Base-by-base conservation (phyloP, 2,113 vertebrate genomes). In the Neodontobutis hainanensis region DNA sequence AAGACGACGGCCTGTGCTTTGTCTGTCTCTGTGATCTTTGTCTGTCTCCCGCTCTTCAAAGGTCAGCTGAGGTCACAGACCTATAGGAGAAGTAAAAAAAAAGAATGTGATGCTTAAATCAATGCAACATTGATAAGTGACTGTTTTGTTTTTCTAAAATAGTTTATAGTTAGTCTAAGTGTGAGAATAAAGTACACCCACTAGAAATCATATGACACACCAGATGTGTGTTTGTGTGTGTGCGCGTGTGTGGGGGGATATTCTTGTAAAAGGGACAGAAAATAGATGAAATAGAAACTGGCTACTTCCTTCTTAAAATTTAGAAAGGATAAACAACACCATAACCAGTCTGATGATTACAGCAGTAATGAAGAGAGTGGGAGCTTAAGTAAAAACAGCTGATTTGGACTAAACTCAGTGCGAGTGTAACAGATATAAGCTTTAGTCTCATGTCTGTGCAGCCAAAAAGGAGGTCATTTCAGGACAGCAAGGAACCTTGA, bases 261-360 rank as follows among this genome's bases (percentile, higher is more conserved):
- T 68, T 75, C 38, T 75, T 42, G 60, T 58, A 60, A 65, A 36
- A 60, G 47, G 80, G 43, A 38, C 70, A 49, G 67, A 59, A 73
- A 70, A 61, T n/a, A 75, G 67, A 44, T 68, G 42, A 46, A 45
- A 85, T 35, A 68, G 84, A 85, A 80, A 85, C 62, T 27, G 14
- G 80, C 65, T 47, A 68, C 89, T 88, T 90, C 89, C 87, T 76
- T 75, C 68, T 85, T 85, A 75, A 66, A 70, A 58, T 77, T 77
- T 58, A 35, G 47, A 51, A 45, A 51, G n/a, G 34, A 56, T 62
- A 11, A 63, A 46, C 42, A 62, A 49, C 45, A 53, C 16, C 43
- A 27, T 27, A 27, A 27, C 19, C 19, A 27, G 19, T 27, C 19
- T 1, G 19, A 27, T 27, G 19, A 27, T 27, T 27, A 27, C 40